phyloP scores from a whole-genome alignment of 2,888 invertebrate species.

The Hofmannophila pseudospretella region DNA sequence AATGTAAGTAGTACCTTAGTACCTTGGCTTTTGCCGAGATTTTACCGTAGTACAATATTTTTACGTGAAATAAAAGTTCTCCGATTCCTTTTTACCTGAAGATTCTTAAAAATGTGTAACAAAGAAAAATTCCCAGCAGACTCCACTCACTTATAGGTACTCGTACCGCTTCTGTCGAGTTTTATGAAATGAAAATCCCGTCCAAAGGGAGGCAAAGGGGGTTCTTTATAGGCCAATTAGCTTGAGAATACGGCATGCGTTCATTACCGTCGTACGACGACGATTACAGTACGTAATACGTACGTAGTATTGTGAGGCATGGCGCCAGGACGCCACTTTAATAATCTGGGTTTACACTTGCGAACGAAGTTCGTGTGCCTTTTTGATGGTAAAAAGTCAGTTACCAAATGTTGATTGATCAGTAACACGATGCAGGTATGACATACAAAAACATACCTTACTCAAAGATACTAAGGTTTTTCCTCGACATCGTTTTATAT shows the following conservation, averaged over 20 bases:
- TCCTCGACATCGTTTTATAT: no score
- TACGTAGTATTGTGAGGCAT: slow-evolving; percentile 13
- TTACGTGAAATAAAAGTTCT: background rate
- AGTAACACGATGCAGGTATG: no score
- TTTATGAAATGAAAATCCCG: slow-evolving; percentile 40
- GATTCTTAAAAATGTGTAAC: slow-evolving; percentile 4
- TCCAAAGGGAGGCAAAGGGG: slow-evolving; percentile 29
- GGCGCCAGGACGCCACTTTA: slow-evolving; percentile 12
- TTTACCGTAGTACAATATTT: no score
- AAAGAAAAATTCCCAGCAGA: slow-evolving; percentile 17
- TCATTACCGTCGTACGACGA: slow-evolving; percentile 40
- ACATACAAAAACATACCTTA: no score
- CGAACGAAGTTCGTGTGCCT: background rate
- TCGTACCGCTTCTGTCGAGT: slow-evolving; percentile 18
- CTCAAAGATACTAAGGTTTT: no score
- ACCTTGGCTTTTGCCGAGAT: no score
- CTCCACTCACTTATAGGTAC: slow-evolving; percentile 14
- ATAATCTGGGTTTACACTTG: slow-evolving; percentile 10
- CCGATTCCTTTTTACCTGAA: background rate
- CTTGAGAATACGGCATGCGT: slow-evolving; percentile 45
- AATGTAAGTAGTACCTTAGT: no score
- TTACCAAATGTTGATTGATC: no score
- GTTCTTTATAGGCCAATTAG: slow-evolving; percentile 55
- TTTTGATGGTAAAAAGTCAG: no score
- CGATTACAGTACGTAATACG: slow-evolving; percentile 32